Conservation (phyloP, 2,888 invertebrate genomes). For the Pardosa pseudoannulata region DNA sequence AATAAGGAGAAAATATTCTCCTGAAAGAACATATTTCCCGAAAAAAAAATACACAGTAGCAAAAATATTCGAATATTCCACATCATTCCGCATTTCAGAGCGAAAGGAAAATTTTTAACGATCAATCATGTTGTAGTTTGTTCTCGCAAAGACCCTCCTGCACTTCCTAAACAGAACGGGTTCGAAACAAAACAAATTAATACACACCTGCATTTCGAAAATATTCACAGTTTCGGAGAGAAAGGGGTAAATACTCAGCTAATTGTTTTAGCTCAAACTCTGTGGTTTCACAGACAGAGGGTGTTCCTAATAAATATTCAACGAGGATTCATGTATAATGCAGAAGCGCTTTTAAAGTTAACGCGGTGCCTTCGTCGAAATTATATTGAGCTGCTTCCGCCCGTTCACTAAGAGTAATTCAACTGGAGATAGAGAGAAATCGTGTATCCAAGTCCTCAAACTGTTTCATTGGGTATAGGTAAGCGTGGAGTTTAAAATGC, state of each 20-base stretch:
- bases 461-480: too few species aligned
- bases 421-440: too few species aligned
- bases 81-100: too few species aligned
- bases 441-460: too few species aligned
- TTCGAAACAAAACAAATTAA: neutral
- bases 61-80: too few species aligned
- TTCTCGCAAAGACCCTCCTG: too few species aligned
- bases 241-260: constrained; percentile 37
- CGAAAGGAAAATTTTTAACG: too few species aligned
- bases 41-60: too few species aligned
- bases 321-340: constrained; percentile 51
- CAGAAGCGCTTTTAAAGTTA: constrained; percentile 53
- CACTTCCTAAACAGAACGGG: neutral
- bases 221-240: neutral
- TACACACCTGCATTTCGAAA: neutral
- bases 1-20: too few species aligned
- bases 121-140: too few species aligned
- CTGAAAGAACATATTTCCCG: too few species aligned
- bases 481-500: too few species aligned
- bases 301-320: constrained; percentile 56
- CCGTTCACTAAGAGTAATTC: neutral
- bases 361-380: constrained; percentile 23
- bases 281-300: constrained; percentile 34
- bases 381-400: constrained; percentile 22
- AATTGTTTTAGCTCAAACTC: constrained; percentile 43